Percentiles rank a stretch among this genome's conserved stretches.
Evolutionary conservation across 2,797 vertebrate species (phyloP).

Genomic region (Macropodus opercularis): DNA sequence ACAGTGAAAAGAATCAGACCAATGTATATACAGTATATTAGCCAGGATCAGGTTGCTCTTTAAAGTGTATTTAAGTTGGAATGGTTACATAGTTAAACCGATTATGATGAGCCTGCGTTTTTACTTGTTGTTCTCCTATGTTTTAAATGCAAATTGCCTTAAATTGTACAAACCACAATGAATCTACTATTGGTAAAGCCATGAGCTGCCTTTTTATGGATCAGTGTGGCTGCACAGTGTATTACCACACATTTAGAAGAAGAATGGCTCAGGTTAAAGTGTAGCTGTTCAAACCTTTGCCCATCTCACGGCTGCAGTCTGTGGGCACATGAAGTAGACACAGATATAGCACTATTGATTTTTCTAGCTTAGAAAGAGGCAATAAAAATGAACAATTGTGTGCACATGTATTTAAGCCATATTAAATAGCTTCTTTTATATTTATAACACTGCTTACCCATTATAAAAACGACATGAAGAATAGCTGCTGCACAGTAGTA

Average conservation of each 20-base stretch:
- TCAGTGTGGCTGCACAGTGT: not conserved
- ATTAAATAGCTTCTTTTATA: conserved; percentile 1
- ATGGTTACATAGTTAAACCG: not conserved
- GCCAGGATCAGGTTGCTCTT: not conserved
- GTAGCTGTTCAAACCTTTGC: not conserved
- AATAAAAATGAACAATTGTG: conserved; percentile 2
- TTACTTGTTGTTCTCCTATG: not conserved
- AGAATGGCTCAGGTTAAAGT: not conserved
- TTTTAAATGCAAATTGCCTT: not conserved
- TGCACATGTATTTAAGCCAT: not conserved
- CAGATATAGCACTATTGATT: conserved; percentile 10
- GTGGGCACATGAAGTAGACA: not conserved
- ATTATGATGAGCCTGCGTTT: not conserved
- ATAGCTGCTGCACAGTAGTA: not conserved
- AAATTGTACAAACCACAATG: not conserved
- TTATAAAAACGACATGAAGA: not conserved
- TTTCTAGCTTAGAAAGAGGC: conserved; percentile 9
- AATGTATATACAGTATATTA: not conserved
- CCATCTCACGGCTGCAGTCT: not conserved
- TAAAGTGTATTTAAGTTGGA: not conserved
- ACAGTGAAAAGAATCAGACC: conserved; percentile 7
- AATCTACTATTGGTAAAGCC: not conserved
- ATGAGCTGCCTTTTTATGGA: conserved; percentile 2
- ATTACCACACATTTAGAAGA: not conserved
- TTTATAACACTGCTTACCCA: not conserved